Evolutionary conservation across 1,140 invertebrate genomes (phyloP), one percentile per base, ranked within the genome.

Genomic region (Drosophila ercepeae): DNA sequence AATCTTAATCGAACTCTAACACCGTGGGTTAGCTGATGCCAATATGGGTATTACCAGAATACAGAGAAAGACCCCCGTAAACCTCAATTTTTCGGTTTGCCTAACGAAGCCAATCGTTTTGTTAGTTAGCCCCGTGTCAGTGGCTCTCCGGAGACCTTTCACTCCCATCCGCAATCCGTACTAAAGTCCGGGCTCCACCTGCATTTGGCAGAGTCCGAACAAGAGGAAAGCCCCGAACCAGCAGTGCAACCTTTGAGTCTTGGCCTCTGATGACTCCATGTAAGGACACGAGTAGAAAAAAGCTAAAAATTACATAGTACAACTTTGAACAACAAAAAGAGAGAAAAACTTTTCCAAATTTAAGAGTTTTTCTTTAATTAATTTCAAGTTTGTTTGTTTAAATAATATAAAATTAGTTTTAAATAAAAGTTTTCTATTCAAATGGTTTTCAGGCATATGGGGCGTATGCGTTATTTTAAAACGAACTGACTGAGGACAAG

Each of bases 41-140:
- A 65, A 52, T 67, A 44, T 67, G 63, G 63, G 60, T 46, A 25
- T 11, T 27, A 61, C 34, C 51, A 16, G 39, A 52, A 9, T 16
- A 19, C 39, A 6, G 8, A 9, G 39, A 39, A 39, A 41, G 71
- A 55, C 49, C 76, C 50, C 48, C 44, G 53, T 27, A 58, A 53
- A 71, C 71, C 49, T 55, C 41, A 51, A 52, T 75, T 63, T 79
- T 75, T 59, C 50, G 74, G 67, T 71, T 71, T 41, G 23, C 46
- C 74, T 65, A 77, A 77, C 74, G 74, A 77, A 78, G 63, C 76
- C 70, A 79, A 69, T 75, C 32, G 68, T 27, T 74, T 44, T 53
- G 60, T 51, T 71, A 71, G 68, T 71, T 71, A 71, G 70, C 54
- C 68, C 67, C 63, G 21, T 27, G 68, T 52, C 55, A 71, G 57